These are phyloP conservation scores for Lithosia quadra DNA, from an alignment of 2,888 invertebrate species.

Conservation along the genomic window DNA sequence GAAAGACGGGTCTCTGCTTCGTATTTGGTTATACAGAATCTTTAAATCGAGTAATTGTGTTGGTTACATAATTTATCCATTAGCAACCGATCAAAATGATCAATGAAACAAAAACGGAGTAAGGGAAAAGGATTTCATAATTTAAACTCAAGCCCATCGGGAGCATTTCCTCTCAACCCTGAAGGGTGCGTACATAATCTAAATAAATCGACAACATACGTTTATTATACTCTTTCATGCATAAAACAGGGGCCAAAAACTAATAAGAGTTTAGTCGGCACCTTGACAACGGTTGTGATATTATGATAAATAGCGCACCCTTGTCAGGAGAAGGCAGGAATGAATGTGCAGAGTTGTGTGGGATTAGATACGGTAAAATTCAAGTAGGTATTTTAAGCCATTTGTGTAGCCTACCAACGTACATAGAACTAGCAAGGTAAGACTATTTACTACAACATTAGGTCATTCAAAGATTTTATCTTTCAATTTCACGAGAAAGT, in stretches of 20 bases:
- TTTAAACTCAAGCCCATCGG: background rate
- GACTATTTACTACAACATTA: background rate
- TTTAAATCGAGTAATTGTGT: background rate
- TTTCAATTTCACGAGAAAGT: background rate
- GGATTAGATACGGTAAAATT: slow-evolving; percentile 24
- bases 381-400: background rate
- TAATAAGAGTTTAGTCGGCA: slow-evolving; percentile 73
- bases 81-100: background rate
- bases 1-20: background rate
- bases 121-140: slow-evolving; percentile 6
- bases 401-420: background rate
- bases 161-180: slow-evolving; percentile 3
- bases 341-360: slow-evolving; percentile 34
- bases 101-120: background rate
- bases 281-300: slow-evolving; percentile 75
- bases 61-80: background rate
- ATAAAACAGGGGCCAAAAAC: slow-evolving; percentile 78
- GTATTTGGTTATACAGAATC: background rate
- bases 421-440: background rate
- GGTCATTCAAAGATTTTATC: background rate
- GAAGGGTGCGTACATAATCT: slow-evolving; percentile 36
- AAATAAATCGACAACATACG: slow-evolving; percentile 56
- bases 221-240: slow-evolving; percentile 73
- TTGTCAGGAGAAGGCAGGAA: slow-evolving; percentile 62
- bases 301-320: slow-evolving; percentile 84